These are phyloP conservation scores for Catostomus latipinnis DNA, from an alignment of 2,797 vertebrate genomes.

Conservation along the genomic window DNA sequence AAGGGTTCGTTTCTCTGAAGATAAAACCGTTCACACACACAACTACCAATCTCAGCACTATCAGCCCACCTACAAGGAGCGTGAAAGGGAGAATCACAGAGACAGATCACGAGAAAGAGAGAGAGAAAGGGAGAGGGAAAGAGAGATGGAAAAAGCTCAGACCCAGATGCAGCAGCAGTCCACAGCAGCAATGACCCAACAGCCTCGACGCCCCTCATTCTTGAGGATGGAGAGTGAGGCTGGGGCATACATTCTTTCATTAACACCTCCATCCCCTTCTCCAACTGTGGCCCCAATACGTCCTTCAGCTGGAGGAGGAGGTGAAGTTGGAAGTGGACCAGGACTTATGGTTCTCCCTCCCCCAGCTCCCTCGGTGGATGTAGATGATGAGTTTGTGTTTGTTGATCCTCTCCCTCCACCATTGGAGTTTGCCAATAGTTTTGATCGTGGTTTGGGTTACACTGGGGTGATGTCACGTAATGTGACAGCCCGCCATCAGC, in stretches of 20 bases:
- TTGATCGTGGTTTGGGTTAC: constrained; percentile 79
- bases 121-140: constrained; percentile 58
- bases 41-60: constrained; percentile 79
- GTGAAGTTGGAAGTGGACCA: constrained; percentile 70
- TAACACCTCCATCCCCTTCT: constrained; percentile 79
- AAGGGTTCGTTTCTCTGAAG: constrained; percentile 82
- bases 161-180: constrained; percentile 65
- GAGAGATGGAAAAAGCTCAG: constrained; percentile 71
- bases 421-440: constrained; percentile 91
- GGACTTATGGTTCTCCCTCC: constrained; percentile 89
- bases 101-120: constrained; percentile 68
- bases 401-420: constrained; percentile 90
- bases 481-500: constrained; percentile 63
- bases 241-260: constrained; percentile 76
- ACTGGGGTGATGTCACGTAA: constrained; percentile 57
- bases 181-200: constrained; percentile 64
- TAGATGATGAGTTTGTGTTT: constrained; percentile 89
- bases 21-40: constrained; percentile 80
- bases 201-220: constrained; percentile 75
- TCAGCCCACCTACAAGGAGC: constrained; percentile 75
- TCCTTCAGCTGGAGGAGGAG: constrained; percentile 49
- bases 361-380: constrained; percentile 89
- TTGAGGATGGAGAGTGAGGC: constrained; percentile 82
- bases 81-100: constrained; percentile 70
- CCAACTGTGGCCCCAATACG: constrained; percentile 63